phyloP scores from a whole-genome alignment of 2,113 vertebrate genomes.

The Jaculus jaculus region DNA sequence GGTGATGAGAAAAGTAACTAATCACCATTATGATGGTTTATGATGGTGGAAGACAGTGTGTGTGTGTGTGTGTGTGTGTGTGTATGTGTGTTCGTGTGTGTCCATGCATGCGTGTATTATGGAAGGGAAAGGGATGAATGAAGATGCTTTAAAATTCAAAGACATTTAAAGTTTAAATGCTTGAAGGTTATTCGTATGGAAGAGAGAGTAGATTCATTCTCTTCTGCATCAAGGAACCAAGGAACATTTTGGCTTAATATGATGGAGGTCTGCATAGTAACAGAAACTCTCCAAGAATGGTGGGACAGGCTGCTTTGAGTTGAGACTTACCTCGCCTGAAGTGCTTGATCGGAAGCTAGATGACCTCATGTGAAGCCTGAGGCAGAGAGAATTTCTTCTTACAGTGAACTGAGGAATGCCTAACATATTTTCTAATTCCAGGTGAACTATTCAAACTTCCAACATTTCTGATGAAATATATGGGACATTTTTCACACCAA shows the following conservation, averaged over 20 bases:
- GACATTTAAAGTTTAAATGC: constrained; percentile 54
- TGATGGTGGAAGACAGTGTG: neutral
- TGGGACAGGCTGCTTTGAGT: constrained; percentile 7
- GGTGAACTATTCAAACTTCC: neutral
- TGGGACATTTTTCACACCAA: neutral
- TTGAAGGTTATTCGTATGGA: constrained; percentile 40
- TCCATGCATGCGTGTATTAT: neutral
- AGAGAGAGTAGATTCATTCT: constrained; percentile 70
- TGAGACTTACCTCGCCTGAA: constrained; percentile 45
- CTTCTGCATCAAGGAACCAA: constrained; percentile 63
- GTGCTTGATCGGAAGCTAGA: constrained; percentile 43
- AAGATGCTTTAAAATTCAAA: constrained; percentile 57
- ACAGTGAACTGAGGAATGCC: neutral
- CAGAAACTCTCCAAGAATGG: constrained; percentile 51
- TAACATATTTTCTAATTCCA: constrained; percentile 53
- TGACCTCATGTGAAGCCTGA: constrained; percentile 18
- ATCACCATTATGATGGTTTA: neutral
- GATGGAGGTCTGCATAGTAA: constrained; percentile 62
- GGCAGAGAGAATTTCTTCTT: constrained; percentile 21
- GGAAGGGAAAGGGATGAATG: neutral
- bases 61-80: neutral
- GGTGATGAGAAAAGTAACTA: neutral
- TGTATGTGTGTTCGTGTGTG: neutral
- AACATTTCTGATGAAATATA: neutral
- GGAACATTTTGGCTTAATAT: constrained; percentile 57